Evolutionary conservation across 1,140 invertebrate species (phyloP).

Genomic region (Ylistrum balloti): DNA sequence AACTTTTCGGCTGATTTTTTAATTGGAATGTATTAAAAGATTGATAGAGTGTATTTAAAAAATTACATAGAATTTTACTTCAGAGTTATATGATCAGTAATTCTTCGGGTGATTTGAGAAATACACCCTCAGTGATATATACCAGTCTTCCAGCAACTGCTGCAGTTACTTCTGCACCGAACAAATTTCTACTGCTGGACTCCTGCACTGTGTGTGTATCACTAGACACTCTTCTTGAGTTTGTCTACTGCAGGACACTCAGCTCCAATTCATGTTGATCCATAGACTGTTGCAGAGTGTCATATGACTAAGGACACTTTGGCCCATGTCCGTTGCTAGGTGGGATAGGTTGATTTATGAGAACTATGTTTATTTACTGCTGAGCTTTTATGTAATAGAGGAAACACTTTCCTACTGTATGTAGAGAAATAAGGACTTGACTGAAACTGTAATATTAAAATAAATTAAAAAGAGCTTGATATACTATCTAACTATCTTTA

Average conservation of each 20-base stretch:
- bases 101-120: background rate
- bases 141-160: background rate
- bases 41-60: background rate
- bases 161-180: background rate
- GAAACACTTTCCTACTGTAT: too few relatives aligned
- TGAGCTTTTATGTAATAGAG: too few relatives aligned
- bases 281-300: too few relatives aligned
- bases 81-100: background rate
- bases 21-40: background rate
- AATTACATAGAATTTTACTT: background rate
- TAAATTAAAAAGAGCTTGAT: too few relatives aligned
- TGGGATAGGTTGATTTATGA: too few relatives aligned
- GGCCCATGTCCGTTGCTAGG: too few relatives aligned
- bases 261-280: background rate
- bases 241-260: background rate
- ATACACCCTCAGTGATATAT: background rate
- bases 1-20: constrained; percentile 89
- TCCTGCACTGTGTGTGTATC: background rate
- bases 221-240: background rate
- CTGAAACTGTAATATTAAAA: too few relatives aligned
- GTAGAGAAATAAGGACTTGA: too few relatives aligned
- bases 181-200: background rate
- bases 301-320: too few relatives aligned
- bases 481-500: too few relatives aligned
- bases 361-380: too few relatives aligned